Percentiles rank a stretch among this genome's conserved stretches.
These are phyloP conservation scores for Pristionchus japonicus DNA, from an alignment of 2,888 invertebrate species.

Conservation along the genomic window DNA sequence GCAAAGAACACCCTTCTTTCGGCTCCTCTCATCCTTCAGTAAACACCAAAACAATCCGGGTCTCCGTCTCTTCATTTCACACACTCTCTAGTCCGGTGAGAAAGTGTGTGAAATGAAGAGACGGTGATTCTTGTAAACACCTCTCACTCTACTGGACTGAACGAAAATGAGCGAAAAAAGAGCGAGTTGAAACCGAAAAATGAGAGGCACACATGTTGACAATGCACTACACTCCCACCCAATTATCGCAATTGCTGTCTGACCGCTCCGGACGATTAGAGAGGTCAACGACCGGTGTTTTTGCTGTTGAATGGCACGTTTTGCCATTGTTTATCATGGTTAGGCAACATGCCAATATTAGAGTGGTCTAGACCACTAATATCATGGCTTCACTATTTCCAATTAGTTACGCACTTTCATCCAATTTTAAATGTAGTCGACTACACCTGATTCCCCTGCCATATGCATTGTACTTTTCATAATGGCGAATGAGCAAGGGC, in stretches of 20 bases:
- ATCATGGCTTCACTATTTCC: too few relatives aligned
- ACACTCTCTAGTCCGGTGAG: neutral
- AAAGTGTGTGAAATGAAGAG: neutral
- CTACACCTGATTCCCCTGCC: neutral
- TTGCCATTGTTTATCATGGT: neutral
- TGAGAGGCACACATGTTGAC: neutral
- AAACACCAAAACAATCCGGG: neutral
- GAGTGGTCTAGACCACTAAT: too few relatives aligned
- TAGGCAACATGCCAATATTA: too few relatives aligned
- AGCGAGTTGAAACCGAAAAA: neutral
- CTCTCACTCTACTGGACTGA: neutral
- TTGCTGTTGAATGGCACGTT: neutral
- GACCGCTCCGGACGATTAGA: neutral
- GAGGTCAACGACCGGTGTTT: neutral
- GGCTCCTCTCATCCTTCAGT: neutral
- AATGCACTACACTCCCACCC: neutral
- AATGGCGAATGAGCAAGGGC: too few relatives aligned
- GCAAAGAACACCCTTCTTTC: neutral
- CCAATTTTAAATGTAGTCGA: too few relatives aligned
- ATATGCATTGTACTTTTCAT: too few relatives aligned
- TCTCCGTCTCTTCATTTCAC: neutral
- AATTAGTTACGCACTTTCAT: too few relatives aligned
- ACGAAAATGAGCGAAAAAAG: neutral
- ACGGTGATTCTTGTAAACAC: neutral
- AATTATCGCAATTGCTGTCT: neutral